Conservation (phyloP, 2,888 invertebrate genomes). For the Tanypteryx hageni region DNA sequence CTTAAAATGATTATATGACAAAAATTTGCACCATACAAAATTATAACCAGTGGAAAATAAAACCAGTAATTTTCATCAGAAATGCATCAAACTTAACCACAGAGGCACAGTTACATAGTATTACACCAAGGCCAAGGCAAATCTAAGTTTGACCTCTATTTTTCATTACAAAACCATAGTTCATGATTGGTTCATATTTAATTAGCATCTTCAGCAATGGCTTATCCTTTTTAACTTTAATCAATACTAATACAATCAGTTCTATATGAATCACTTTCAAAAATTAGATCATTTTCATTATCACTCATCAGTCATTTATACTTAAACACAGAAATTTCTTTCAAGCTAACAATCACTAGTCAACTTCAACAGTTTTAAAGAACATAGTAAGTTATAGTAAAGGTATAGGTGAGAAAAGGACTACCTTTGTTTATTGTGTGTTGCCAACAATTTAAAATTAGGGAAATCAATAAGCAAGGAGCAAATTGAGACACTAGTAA, state of each 20-base stretch:
- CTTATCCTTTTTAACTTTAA: neutral
- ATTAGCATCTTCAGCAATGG: neutral
- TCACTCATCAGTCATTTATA: constrained; percentile 26
- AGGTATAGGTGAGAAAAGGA: constrained; percentile 1
- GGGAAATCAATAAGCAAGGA: neutral
- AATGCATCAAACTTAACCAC: constrained; percentile 56
- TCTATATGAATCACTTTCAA: neutral
- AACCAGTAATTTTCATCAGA: constrained; percentile 22
- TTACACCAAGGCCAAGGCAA: constrained; percentile 39
- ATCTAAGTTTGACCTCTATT: neutral
- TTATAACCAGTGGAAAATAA: constrained; percentile 33
- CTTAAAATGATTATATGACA: constrained; percentile 33
- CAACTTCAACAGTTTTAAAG: neutral
- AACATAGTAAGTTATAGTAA: neutral
- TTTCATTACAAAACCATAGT: constrained; percentile 9
- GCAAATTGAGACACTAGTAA: constrained; percentile 3
- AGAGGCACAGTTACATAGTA: constrained; percentile 55
- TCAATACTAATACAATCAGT: neutral
- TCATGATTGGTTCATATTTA: neutral
- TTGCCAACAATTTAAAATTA: constrained; percentile 23
- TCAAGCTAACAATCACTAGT: constrained; percentile 14
- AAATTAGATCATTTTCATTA: constrained; percentile 33
- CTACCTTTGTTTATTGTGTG: neutral
- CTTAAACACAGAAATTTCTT: constrained; percentile 11
- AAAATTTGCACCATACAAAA: constrained; percentile 21